Conservation (phyloP, 2,113 vertebrate species). For the Centropus bengalensis region DNA sequence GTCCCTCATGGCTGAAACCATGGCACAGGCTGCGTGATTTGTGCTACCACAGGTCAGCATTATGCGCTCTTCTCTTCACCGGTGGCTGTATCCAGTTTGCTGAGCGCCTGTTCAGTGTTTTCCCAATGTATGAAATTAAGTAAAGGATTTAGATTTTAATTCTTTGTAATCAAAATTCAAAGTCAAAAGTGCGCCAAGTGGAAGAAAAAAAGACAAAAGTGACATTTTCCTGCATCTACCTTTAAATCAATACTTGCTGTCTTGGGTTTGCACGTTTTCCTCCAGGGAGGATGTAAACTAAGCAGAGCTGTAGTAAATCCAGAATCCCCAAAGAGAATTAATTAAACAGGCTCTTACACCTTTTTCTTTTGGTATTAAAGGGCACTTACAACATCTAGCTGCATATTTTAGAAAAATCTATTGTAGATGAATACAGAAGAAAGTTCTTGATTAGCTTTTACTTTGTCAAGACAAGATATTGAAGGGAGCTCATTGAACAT, state of each 20-base stretch:
- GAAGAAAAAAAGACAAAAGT: background rate
- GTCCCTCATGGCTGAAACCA: background rate
- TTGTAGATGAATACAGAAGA: slow-evolving; percentile 24
- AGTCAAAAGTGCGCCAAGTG: background rate
- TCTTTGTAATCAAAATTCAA: background rate
- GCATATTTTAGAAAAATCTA: slow-evolving; percentile 47
- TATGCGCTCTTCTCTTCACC: background rate
- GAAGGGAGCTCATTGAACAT: slow-evolving; percentile 2
- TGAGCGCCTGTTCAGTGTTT: background rate
- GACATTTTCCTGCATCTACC: background rate
- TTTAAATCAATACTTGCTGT: slow-evolving; percentile 33
- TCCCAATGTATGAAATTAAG: background rate
- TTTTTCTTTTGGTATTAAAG: slow-evolving; percentile 53
- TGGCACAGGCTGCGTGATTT: background rate
- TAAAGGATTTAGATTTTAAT: background rate
- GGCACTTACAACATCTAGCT: slow-evolving; percentile 7
- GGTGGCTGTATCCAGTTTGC: background rate
- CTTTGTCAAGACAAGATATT: slow-evolving; percentile 8
- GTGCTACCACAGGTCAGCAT: background rate
- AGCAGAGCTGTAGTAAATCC: slow-evolving; percentile 58
- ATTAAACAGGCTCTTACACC: slow-evolving; percentile 25
- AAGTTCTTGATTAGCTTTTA: slow-evolving; percentile 15
- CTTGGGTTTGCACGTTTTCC: slow-evolving; percentile 51
- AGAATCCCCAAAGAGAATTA: slow-evolving; percentile 25
- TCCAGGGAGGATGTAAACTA: slow-evolving; percentile 29